A percentile compares a stretch with the other conserved stretches of the same genome.
phyloP scores from a whole-genome alignment of 1,140 invertebrate species.

The Drosophila kurseongensis region DNA sequence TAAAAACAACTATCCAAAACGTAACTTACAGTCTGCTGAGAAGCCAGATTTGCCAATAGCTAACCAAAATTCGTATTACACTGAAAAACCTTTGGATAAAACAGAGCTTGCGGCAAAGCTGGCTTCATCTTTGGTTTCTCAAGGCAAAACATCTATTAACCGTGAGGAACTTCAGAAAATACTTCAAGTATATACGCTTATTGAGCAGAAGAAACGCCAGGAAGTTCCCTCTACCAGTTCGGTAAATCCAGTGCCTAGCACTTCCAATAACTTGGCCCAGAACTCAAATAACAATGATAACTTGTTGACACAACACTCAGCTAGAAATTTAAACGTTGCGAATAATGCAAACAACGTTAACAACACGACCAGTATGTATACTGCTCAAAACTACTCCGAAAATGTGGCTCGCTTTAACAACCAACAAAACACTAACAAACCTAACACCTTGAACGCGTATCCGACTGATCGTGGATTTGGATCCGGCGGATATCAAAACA shows the following conservation, averaged over 20 bases:
- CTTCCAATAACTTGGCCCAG: not conserved
- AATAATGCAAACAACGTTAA: slow-evolving; percentile 5
- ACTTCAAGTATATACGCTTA: slow-evolving; percentile 63
- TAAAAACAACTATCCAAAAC: not conserved
- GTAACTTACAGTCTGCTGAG: not conserved
- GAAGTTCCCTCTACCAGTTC: not conserved
- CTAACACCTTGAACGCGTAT: slow-evolving; percentile 25
- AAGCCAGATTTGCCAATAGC: slow-evolving; percentile 1
- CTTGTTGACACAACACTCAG: slow-evolving; percentile 13
- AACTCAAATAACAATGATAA: slow-evolving; percentile 17
- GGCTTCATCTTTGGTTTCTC: slow-evolving; percentile 64
- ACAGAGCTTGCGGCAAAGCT: slow-evolving; percentile 68
- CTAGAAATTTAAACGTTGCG: slow-evolving; percentile 16
- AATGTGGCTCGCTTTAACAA: slow-evolving; percentile 61
- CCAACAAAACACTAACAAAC: slow-evolving; percentile 34
- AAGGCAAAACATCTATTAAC: slow-evolving; percentile 74
- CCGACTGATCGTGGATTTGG: slow-evolving; percentile 22
- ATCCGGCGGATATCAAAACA: slow-evolving; percentile 15
- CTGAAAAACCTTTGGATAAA: slow-evolving; percentile 46
- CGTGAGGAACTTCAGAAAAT: slow-evolving; percentile 70
- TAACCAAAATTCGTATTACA: not conserved
- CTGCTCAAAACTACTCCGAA: slow-evolving; percentile 37
- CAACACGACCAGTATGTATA: slow-evolving; percentile 28
- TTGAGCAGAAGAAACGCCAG: slow-evolving; percentile 67
- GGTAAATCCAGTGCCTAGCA: not conserved